Percentiles rank a stretch among this genome's conserved stretches.
phyloP scores from a whole-genome alignment of 2,888 invertebrate genomes.

The Megalurothrips usitatus region DNA sequence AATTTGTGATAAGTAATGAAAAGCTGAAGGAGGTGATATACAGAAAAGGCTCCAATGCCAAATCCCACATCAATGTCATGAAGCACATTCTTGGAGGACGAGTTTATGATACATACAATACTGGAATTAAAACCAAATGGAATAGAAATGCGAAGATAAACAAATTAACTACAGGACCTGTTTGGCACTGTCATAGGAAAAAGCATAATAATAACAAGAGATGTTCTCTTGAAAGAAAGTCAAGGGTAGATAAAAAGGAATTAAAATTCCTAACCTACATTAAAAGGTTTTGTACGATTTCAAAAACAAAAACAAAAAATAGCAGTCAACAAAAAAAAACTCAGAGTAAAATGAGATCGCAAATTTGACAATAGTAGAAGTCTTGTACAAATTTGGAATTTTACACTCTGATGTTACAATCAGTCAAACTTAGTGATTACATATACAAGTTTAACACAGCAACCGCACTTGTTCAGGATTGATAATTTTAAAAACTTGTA shows the following conservation, averaged over 20 bases:
- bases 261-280: neutral
- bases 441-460: neutral
- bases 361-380: constrained; percentile 3
- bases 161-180: no score
- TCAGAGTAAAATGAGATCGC: neutral
- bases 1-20: no score
- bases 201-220: no score
- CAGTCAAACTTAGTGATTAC: neutral
- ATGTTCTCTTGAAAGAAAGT: neutral
- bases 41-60: no score
- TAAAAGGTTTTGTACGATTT: neutral
- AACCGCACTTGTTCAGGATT: neutral
- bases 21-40: no score
- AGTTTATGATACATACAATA: no score
- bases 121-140: no score
- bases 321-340: neutral
- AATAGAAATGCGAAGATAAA: no score
- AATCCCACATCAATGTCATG: no score
- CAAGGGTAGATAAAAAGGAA: neutral
- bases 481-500: neutral
- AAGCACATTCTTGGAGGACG: no score
- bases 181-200: no score
- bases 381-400: constrained; percentile 12
- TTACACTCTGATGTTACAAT: neutral
- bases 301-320: neutral